Conservation (phyloP, 1,140 invertebrate species). For the Drosophila sulfurigaster region DNA sequence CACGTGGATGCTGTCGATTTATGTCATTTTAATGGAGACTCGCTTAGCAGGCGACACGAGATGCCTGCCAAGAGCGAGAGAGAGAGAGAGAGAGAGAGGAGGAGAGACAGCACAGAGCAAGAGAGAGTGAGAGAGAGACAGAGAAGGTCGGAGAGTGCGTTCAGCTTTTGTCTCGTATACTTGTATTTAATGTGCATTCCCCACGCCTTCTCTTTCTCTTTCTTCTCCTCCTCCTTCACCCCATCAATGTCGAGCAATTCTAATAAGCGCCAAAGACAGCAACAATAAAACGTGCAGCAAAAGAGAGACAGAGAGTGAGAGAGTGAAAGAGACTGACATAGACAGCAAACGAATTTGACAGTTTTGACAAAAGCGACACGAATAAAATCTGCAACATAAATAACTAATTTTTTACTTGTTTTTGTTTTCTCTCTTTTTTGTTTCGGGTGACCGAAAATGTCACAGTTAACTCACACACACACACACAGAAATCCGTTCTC, state of each 20-base stretch:
- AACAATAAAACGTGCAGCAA: conserved; percentile 15
- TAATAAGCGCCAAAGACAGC: conserved; percentile 27
- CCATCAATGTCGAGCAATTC: conserved; percentile 25
- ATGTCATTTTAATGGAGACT: conserved; percentile 56
- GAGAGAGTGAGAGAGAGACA: conserved; percentile 5
- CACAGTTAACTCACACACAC: neutral
- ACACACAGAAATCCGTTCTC: too few relatives aligned
- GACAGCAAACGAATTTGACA: neutral
- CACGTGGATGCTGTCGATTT: conserved; percentile 54
- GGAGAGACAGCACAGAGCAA: neutral
- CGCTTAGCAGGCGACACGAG: conserved; percentile 14
- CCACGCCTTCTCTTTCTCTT: neutral
- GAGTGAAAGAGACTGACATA: neutral
- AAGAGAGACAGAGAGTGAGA: neutral
- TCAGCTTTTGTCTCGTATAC: neutral
- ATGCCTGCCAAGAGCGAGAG: too few relatives aligned
- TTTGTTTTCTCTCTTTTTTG: neutral
- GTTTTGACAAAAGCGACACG: conserved; percentile 14
- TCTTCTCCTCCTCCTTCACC: neutral
- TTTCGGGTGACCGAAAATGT: neutral
- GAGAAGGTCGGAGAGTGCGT: conserved; percentile 1
- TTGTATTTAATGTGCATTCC: conserved; percentile 26
- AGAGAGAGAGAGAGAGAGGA: neutral
- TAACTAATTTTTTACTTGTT: conserved; percentile 8
- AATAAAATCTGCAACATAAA: conserved; percentile 11